Conservation (phyloP, 2,797 vertebrate species). For the Myoxocephalus aenaeus region DNA sequence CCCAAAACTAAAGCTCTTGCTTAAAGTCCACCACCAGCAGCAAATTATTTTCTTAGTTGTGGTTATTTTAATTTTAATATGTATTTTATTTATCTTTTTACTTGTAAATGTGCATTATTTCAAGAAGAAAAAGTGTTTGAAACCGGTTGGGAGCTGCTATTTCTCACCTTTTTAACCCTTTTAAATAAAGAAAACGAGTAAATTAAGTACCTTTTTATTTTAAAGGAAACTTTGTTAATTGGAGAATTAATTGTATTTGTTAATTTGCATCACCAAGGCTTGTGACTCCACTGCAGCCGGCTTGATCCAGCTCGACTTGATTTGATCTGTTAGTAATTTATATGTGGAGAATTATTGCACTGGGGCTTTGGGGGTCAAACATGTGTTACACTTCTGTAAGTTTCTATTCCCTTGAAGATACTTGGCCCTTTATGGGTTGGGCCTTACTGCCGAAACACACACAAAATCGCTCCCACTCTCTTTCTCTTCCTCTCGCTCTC, state of each 20-base stretch:
- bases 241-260: slow-evolving; percentile 31
- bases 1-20: neutral
- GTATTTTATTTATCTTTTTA: neutral
- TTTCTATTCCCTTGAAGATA: slow-evolving; percentile 65
- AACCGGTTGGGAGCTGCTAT: neutral
- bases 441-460: slow-evolving; percentile 53
- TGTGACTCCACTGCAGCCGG: slow-evolving; percentile 48
- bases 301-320: slow-evolving; percentile 50
- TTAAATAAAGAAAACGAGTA: neutral
- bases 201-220: neutral
- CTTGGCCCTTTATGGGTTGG: slow-evolving; percentile 62
- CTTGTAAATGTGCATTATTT: neutral
- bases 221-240: slow-evolving; percentile 19
- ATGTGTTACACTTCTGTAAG: slow-evolving; percentile 71
- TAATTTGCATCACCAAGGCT: slow-evolving; percentile 25
- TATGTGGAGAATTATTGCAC: slow-evolving; percentile 66
- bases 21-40: neutral
- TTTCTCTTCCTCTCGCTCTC: slow-evolving; percentile 17
- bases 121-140: neutral
- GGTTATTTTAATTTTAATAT: neutral
- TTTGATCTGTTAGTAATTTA: slow-evolving; percentile 69
- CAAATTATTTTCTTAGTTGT: neutral
- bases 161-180: neutral
- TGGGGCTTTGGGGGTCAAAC: slow-evolving; percentile 66
- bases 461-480: slow-evolving; percentile 42